Conservation (phyloP, 1,140 invertebrate species). For the Lordiphosa collinella region DNA sequence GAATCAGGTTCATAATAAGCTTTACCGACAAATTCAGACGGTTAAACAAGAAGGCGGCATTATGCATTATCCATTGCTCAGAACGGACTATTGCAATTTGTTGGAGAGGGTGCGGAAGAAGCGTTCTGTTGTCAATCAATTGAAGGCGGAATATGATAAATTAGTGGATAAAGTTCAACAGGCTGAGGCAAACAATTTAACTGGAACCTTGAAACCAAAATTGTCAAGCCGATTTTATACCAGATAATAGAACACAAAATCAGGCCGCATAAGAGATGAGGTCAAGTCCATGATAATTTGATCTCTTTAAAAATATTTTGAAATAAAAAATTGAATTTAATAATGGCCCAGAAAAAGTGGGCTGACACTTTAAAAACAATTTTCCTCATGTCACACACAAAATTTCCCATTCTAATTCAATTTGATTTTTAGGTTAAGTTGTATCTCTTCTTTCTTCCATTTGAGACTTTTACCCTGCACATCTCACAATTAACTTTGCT, state of each 20-base stretch:
- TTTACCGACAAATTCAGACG: background rate
- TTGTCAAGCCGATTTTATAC: background rate
- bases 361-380: too few species aligned
- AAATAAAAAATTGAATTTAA: too few species aligned
- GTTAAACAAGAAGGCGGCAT: constrained; percentile 2
- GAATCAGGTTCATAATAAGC: background rate
- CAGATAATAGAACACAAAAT: background rate
- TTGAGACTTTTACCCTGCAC: too few species aligned
- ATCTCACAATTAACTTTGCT: too few species aligned
- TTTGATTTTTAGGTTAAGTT: too few species aligned
- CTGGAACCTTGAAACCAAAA: background rate
- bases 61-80: constrained; percentile 1
- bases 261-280: too few species aligned
- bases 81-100: background rate
- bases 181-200: background rate
- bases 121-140: background rate
- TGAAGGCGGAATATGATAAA: background rate
- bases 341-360: too few species aligned
- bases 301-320: too few species aligned
- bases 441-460: too few species aligned
- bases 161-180: background rate
- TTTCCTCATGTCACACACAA: too few species aligned
- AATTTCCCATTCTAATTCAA: too few species aligned
- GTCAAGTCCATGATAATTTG: too few species aligned
- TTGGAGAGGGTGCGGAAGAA: background rate